Conservation (phyloP, 2,113 vertebrate genomes). For the Tupaia tana region DNA sequence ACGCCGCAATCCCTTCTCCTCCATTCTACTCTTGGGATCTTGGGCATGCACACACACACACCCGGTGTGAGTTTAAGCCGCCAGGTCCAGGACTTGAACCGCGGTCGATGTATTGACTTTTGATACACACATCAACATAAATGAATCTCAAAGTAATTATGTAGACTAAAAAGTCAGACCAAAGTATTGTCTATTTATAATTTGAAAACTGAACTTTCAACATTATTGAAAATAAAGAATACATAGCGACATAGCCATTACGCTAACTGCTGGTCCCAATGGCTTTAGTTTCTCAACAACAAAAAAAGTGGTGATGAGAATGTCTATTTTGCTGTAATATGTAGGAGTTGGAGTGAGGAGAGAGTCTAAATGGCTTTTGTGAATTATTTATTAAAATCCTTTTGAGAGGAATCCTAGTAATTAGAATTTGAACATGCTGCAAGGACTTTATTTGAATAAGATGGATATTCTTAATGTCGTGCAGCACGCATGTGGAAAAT, state of each 20-base stretch:
- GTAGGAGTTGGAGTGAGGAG: not conserved
- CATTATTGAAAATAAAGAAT: not conserved
- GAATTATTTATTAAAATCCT: slow-evolving; percentile 35
- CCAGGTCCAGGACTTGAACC: too few relatives aligned
- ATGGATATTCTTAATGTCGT: slow-evolving; percentile 14
- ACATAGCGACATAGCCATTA: too few relatives aligned
- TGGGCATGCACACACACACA: too few relatives aligned
- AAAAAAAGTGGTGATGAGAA: not conserved
- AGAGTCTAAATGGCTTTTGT: not conserved
- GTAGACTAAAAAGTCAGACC: not conserved
- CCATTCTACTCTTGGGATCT: too few relatives aligned
- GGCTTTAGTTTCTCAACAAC: slow-evolving; percentile 42
- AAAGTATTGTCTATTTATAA: not conserved
- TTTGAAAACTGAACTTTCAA: not conserved
- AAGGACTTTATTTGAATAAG: not conserved
- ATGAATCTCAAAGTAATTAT: not conserved
- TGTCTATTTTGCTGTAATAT: not conserved
- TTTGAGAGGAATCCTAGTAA: not conserved
- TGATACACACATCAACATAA: not conserved
- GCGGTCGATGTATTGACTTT: too few relatives aligned
- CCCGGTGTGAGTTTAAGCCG: too few relatives aligned
- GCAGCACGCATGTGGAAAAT: not conserved
- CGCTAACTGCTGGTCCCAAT: too few relatives aligned
- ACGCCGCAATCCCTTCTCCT: too few relatives aligned
- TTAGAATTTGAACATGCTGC: not conserved